Evolutionary conservation across 2,797 vertebrate species (phyloP).

Genomic region (Lacerta viridis): DNA sequence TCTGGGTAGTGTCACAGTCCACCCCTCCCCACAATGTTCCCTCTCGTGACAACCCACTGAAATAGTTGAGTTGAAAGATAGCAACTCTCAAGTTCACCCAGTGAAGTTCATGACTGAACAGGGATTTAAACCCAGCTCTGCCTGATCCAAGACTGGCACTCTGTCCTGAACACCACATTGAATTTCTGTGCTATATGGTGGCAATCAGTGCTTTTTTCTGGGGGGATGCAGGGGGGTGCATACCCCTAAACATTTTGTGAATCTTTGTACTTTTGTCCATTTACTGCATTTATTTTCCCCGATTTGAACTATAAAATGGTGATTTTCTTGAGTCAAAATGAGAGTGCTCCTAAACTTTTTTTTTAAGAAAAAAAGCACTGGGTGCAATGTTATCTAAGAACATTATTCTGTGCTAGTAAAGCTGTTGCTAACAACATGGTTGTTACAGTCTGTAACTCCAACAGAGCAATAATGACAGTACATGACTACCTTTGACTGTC

Average conservation of each 20-base stretch:
- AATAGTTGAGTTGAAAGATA: not conserved
- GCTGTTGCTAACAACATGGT: accelerated
- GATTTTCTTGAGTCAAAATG: too few relatives aligned
- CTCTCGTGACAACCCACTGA: not conserved
- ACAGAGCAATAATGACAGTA: not conserved
- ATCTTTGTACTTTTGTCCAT: too few relatives aligned
- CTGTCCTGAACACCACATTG: accelerated
- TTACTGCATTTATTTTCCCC: too few relatives aligned
- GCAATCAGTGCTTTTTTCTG: too few relatives aligned
- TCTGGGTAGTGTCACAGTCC: not conserved
- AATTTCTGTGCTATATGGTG: accelerated
- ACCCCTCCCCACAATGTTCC: not conserved
- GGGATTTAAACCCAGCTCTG: not conserved
- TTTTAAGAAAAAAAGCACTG: too few relatives aligned
- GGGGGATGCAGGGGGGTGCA: too few relatives aligned
- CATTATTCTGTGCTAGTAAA: accelerated
- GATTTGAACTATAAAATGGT: too few relatives aligned
- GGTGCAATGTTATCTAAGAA: accelerated
- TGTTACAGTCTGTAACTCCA: not conserved
- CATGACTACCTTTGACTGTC: not conserved
- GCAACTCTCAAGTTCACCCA: not conserved
- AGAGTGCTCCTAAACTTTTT: too few relatives aligned
- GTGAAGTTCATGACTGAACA: not conserved
- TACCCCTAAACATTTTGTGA: too few relatives aligned
- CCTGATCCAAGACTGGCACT: not conserved